A percentile compares a stretch with the other conserved stretches of the same genome.
phyloP scores from a whole-genome alignment of 35 echinoderm and acorn worm species.

The Apostichopus californicus region DNA sequence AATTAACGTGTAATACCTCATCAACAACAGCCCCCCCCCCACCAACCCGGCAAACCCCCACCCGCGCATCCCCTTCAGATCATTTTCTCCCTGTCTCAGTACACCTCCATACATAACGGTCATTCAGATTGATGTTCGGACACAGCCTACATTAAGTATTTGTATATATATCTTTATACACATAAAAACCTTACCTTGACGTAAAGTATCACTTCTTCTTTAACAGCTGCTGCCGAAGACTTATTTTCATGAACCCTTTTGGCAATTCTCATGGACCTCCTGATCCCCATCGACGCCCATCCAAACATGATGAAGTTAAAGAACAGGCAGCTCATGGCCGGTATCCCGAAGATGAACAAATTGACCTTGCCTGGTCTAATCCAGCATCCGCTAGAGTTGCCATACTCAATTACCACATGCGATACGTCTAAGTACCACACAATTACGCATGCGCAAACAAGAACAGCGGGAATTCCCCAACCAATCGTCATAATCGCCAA shows the following conservation, averaged over 20 bases:
- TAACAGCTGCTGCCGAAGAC: neutral
- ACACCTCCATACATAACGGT: too few species aligned
- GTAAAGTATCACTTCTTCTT: conserved; percentile 5
- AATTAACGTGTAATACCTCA: too few species aligned
- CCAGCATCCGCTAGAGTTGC: neutral
- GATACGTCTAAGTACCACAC: neutral
- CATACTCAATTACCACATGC: neutral
- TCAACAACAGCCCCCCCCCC: too few species aligned
- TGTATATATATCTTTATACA: too few species aligned
- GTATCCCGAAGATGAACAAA: neutral
- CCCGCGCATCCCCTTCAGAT: too few species aligned
- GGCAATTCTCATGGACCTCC: neutral
- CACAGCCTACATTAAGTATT: too few species aligned
- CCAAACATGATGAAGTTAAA: neutral
- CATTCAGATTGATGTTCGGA: too few species aligned
- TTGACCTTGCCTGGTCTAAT: conserved; percentile 16
- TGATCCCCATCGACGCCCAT: neutral
- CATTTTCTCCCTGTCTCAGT: too few species aligned
- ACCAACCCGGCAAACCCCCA: too few species aligned
- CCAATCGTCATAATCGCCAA: neutral
- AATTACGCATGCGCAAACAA: neutral
- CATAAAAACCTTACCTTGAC: neutral
- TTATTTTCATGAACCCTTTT: neutral
- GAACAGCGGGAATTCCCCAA: conserved; percentile 13
- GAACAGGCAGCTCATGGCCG: neutral